Base-by-base conservation (phyloP, 2,113 vertebrate genomes). In the Oryctolagus cuniculus region DNA sequence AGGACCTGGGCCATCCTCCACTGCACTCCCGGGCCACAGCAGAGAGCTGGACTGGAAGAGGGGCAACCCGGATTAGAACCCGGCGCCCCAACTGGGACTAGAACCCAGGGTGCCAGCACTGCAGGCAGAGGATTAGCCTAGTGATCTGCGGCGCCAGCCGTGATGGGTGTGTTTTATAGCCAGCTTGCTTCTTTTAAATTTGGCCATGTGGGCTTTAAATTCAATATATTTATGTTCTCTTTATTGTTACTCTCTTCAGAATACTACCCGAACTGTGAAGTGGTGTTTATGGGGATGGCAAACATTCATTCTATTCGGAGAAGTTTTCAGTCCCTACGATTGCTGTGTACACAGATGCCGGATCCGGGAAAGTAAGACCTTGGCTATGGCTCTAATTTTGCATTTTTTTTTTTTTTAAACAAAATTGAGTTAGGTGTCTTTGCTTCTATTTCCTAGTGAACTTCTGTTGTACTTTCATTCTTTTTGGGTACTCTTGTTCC, bases 211-310 rank as follows among this genome's bases (percentile, higher is more conserved):
- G 75, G 38, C 67, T 96, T 84, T 95, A 79, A 87, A 38, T 83
- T 96, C 67, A 96, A 69, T 17, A 10, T 92, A 66, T 69, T 95
- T 97, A 78, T 90, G 27, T 97, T 97, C 79, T 88, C 69, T 97
- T 92, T 92, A 51, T 83, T 91, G 70, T 97, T 94, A 66, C 92
- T 96, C 27, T 95, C 91, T 98, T 5, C 98, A 99, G 99, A 99
- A 92, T 99, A 99, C 98, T 99, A 99, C 90, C 99, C 99, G 1
- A 99, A 99, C 98, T 99, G 99, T 97, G 99, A 99, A 98, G 99
- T 99, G 27, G 98, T 99, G 77, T 99, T 99, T 97, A 99, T 99
- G 99, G 99, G 99, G 61, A 99, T 99, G 99, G 99, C 99, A 96
- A 99, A 99, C 98, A 99, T 99, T 96, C 99, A 99, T 98, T 99